These are phyloP conservation scores for Vultur gryphus DNA, from an alignment of 2,797 vertebrate genomes.

Conservation along the genomic window DNA sequence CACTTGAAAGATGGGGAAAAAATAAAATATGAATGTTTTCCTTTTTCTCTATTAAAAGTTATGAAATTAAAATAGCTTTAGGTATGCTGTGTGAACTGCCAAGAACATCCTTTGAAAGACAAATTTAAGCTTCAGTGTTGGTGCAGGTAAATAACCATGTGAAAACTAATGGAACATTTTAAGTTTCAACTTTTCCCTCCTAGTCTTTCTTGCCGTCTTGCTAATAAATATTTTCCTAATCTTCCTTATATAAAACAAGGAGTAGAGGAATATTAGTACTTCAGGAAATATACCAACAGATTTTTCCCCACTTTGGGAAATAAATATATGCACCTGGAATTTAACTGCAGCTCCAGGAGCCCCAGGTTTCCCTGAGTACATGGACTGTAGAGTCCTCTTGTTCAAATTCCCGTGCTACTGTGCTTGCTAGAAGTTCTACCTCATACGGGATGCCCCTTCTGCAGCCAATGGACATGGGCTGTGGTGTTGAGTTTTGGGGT, in stretches of 20 bases:
- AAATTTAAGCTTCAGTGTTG: slow-evolving; percentile 4
- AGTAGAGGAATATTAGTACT: not conserved
- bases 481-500: not conserved
- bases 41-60: not conserved
- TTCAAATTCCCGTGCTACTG: not conserved
- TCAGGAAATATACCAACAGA: not conserved
- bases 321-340: not conserved
- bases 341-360: not conserved
- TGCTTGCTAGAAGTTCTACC: not conserved
- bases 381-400: not conserved
- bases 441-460: not conserved
- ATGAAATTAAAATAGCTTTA: slow-evolving; percentile 25
- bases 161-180: slow-evolving; percentile 21
- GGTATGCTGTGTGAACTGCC: not conserved
- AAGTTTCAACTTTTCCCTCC: slow-evolving; percentile 9
- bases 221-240: slow-evolving; percentile 46
- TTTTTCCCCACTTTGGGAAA: not conserved
- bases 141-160: not conserved
- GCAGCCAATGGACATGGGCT: not conserved
- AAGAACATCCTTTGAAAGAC: slow-evolving; percentile 19
- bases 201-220: slow-evolving; percentile 14
- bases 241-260: slow-evolving; percentile 33
- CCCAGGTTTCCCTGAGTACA: not conserved
- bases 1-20: not conserved
- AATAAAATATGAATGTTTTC: not conserved